phyloP scores from a whole-genome alignment of 2,888 invertebrate genomes.

The Agrotis exclamationis region DNA sequence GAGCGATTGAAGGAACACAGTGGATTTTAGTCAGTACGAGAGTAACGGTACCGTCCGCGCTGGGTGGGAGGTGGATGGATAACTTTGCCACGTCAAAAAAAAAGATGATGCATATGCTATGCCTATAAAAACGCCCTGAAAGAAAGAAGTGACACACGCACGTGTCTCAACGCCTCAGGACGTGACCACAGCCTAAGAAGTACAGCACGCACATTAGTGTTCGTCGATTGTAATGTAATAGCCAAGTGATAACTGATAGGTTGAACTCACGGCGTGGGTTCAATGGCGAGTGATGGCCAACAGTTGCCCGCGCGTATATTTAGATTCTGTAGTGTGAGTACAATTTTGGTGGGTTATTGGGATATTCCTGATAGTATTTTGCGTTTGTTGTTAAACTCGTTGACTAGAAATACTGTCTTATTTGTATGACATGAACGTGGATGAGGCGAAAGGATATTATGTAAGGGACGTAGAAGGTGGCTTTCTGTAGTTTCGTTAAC shows the following conservation, averaged over 20 bases:
- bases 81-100: too few species aligned
- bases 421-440: neutral
- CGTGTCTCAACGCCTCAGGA: neutral
- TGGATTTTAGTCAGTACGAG: too few species aligned
- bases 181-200: neutral
- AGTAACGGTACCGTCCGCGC: too few species aligned
- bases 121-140: too few species aligned
- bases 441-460: too few species aligned
- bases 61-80: too few species aligned
- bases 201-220: conserved; percentile 31
- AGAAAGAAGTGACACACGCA: neutral
- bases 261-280: conserved; percentile 66
- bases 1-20: too few species aligned
- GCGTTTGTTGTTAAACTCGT: neutral
- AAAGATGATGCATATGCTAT: too few species aligned
- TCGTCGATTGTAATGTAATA: conserved; percentile 53
- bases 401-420: neutral
- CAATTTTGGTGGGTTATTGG: conserved; percentile 8
- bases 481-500: too few species aligned
- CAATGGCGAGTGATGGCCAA: conserved; percentile 71
- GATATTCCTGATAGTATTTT: conserved; percentile 14
- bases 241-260: conserved; percentile 66
- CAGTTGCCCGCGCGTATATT: conserved; percentile 67
- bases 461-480: too few species aligned
- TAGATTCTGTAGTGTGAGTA: conserved; percentile 67